phyloP scores from a whole-genome alignment of 1,140 invertebrate species.

The Drosophila ironensis region DNA sequence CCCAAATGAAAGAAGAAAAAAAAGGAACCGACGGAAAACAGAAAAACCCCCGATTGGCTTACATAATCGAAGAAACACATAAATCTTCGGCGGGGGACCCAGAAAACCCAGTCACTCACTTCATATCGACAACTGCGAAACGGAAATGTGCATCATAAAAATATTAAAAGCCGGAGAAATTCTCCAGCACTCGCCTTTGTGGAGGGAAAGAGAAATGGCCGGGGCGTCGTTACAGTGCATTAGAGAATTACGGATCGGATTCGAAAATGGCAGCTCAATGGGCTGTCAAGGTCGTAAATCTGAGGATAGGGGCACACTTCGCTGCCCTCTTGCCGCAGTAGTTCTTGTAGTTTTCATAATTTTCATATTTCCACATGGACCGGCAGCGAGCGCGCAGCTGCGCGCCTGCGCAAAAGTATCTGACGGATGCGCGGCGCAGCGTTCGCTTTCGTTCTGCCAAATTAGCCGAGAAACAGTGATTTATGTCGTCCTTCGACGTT shows the following conservation, averaged over 20 bases:
- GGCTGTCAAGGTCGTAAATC: conserved; percentile 70
- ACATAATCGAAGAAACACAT: conserved; percentile 75
- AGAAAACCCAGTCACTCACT: conserved; percentile 63
- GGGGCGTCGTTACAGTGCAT: conserved; percentile 64
- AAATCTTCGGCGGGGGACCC: conserved; percentile 48
- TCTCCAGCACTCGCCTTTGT: conserved; percentile 3
- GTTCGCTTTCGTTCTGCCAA: conserved; percentile 69
- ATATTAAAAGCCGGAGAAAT: conserved; percentile 66
- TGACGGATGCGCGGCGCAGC: conserved; percentile 54
- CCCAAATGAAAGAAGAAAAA: conserved; percentile 47
- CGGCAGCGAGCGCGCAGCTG: conserved; percentile 35
- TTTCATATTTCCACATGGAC: conserved; percentile 58
- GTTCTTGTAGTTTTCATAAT: conserved; percentile 58
- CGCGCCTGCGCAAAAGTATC: conserved; percentile 67
- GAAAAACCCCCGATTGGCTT: conserved; percentile 45
- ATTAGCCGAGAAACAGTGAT: conserved; percentile 60
- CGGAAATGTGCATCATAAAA: conserved; percentile 79
- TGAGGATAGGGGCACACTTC: conserved; percentile 33
- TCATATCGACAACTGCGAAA: conserved; percentile 47
- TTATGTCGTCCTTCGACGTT: conserved; percentile 54
- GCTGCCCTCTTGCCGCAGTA: conserved; percentile 3
- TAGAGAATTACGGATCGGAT: conserved; percentile 59
- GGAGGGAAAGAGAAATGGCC: conserved; percentile 52
- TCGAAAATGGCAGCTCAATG: conserved; percentile 49
- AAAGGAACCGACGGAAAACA: conserved; percentile 1